Base-by-base conservation (phyloP, 2,797 vertebrate genomes). In the Gymnopithys bicolor region DNA sequence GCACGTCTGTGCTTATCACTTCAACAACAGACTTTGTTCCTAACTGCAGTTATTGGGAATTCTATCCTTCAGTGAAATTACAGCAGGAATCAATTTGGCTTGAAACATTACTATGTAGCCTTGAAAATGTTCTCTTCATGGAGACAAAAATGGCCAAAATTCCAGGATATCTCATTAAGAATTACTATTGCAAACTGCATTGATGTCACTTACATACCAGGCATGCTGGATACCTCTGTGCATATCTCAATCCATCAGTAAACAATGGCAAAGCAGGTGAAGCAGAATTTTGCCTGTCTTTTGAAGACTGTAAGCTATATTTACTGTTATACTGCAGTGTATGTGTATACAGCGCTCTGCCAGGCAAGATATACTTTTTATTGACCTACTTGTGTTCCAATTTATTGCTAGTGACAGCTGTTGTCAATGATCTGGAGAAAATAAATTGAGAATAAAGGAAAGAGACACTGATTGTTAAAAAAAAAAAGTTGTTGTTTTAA, bases 361-460 rank as follows among this genome's bases (percentile, higher is more conserved):
- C 71, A 87, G 91, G 64, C 30, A 91, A 90, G 70, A 87, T 82
- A 74, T 5, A 87, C 52, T 82, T 95, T 94, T 94, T 88, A 94
- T 93, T 95, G 94, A 97, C 94, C 91, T 91, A 91, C 77, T 93
- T 97, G 90, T 87, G 52, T 87, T 90, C 93, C 52, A 84, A 79
- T 95, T 95, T 94, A 95, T 94, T 79, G 94, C 86, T 90, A 87
- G 89, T 82, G 74, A 94, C 93, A 96, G 89, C 85, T 94, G 94
- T 80, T 96, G 93, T 71, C 95, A 93, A 96, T 80, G 91, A 82
- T 87, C 70, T 90, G 49, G 88, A 93, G 90, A 90, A 95, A 94
- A 95, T 87, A 91, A 93, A 87, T 77, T 89, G 70, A 84, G 60
- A 94, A 93, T 79, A 93, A 84, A 87, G 56, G 71, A 74, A 75